phyloP scores from a whole-genome alignment of 2,113 vertebrate species.

The Ellobius talpinus region DNA sequence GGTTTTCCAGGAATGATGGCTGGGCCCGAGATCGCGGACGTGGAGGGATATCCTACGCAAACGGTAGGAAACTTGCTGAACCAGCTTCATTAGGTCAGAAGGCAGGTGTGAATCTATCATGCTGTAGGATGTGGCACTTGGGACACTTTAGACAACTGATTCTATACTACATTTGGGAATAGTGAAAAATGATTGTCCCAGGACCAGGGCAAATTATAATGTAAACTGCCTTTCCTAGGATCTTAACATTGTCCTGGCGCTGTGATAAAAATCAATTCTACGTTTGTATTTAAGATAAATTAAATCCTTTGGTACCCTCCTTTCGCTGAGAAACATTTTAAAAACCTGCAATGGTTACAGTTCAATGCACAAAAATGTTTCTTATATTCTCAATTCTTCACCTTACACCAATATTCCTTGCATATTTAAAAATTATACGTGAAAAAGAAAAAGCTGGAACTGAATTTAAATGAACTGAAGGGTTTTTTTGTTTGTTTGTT shows the following conservation, averaged over 20 bases:
- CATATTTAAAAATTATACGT: background rate
- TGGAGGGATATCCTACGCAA: background rate
- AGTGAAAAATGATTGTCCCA: background rate
- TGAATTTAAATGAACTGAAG: background rate
- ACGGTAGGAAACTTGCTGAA: background rate
- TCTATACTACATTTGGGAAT: slow-evolving; percentile 18
- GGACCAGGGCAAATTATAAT: slow-evolving; percentile 19
- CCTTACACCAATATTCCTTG: background rate
- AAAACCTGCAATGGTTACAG: background rate
- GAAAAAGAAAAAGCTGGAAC: slow-evolving; percentile 45
- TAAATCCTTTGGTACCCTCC: background rate
- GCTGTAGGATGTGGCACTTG: background rate
- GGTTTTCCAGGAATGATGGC: slow-evolving; percentile 35
- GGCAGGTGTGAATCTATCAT: slow-evolving; percentile 1
- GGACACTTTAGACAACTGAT: background rate
- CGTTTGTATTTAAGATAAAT: slow-evolving; percentile 29
- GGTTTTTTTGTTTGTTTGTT: background rate
- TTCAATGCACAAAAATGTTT: slow-evolving; percentile 16
- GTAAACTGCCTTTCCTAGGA: background rate
- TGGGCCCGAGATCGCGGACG: background rate
- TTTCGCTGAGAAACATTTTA: slow-evolving; percentile 28
- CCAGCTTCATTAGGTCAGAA: background rate
- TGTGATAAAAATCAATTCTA: slow-evolving; percentile 37
- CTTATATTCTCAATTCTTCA: background rate
- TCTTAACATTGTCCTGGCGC: background rate